Percentiles rank a stretch among this genome's conserved stretches.
Evolutionary conservation across 1,140 invertebrate genomes (phyloP).

Genomic region (Trialeurodes vaporariorum): DNA sequence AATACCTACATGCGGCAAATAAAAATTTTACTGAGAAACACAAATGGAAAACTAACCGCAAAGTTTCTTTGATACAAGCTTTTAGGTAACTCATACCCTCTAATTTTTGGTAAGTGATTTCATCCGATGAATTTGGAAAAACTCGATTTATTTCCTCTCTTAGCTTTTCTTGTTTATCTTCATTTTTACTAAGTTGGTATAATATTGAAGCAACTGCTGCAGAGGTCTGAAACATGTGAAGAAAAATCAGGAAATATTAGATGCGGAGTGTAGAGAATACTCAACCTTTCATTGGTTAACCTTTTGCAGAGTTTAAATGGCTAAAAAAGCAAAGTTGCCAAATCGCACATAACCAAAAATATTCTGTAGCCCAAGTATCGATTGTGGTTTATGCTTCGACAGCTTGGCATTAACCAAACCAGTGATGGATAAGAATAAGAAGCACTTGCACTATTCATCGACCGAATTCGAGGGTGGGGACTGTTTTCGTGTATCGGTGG

Average conservation of each 20-base stretch:
- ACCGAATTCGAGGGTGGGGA: no score
- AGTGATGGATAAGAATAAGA: no score
- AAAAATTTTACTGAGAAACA: no score
- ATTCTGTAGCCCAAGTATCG: no score
- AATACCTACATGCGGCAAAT: no score
- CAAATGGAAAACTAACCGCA: constrained; percentile 65
- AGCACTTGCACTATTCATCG: no score
- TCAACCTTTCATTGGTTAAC: not conserved
- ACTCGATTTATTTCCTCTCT: constrained; percentile 54
- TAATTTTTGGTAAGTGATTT: constrained; percentile 49
- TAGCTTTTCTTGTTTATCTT: constrained; percentile 56
- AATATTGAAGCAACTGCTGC: constrained; percentile 63
- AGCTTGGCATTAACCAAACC: no score
- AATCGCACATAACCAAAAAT: no score
- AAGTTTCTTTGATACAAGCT: constrained; percentile 79
- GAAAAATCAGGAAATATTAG: not conserved
- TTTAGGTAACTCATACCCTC: constrained; percentile 65
- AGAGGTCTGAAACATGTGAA: constrained; percentile 52
- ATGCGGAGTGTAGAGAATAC: constrained; percentile 2
- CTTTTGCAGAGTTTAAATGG: no score
- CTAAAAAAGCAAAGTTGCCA: no score
- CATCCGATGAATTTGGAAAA: constrained; percentile 40
- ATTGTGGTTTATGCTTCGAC: no score
- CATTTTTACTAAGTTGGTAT: constrained; percentile 64
- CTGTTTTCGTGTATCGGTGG: no score